Evolutionary conservation across 2,113 vertebrate species (phyloP), one percentile per base, ranked within the genome.

Genomic region (Ictalurus furcatus): DNA sequence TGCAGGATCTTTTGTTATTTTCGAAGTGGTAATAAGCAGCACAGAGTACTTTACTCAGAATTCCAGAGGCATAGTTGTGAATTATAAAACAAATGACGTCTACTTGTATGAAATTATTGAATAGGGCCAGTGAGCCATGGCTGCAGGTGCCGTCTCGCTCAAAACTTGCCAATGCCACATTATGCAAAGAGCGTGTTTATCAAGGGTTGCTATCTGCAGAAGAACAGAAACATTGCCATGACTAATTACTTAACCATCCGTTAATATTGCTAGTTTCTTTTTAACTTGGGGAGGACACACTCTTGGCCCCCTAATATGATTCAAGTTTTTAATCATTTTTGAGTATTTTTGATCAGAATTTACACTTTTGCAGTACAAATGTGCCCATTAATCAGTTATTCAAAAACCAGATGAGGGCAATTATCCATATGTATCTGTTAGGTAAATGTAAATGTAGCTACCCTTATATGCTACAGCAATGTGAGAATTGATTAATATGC

Each of bases 211-310:
- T 78, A 17, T 80, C 6, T n/a, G 6, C 48, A 17, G 78, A 80
- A 80, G 78, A 56, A 80, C 52, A 30, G 52, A 56, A 80, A n/a
- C 14, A 56, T 30, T 80, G 13, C 28, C 28, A 56, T 25, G 52
- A 80, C 28, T 56, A 78, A 52, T 48, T 48, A 19, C 17, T 79
- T 80, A 56, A n/a, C 78, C 78, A 80, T 56, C 78, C 56, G 78
- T 56, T 28, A 78, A 28, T 30, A 34, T 17, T 17, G 67, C 40
- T 54, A 6, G 3, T 34, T 81, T 80, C 76, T 54, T 52, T 80
- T 54, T n/a, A 6, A 23, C 6, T 58, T 58, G 4, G 79, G 79
- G 16, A 81, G 8, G n/a, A 21, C 52, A 81, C 1, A 21, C n/a
- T 58, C 8, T 58, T 34, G 54, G n/a, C 54, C n/a, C n/a, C 17